Base-by-base conservation (phyloP, 2,113 vertebrate species). In the Urocolius indicus region DNA sequence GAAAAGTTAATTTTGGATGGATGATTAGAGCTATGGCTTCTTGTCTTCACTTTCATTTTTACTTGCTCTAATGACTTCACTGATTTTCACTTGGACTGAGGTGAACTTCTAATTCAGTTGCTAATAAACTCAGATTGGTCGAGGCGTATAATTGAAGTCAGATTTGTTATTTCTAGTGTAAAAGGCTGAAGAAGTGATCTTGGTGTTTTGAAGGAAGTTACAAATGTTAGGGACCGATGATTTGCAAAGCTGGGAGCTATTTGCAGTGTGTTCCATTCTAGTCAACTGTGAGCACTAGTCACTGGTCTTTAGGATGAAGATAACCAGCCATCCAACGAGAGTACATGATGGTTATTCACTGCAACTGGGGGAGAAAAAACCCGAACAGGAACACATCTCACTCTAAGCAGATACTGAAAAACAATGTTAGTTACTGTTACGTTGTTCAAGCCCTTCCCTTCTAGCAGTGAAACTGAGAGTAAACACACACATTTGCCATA, bases 31-130 rank as follows among this genome's bases (percentile, higher is more conserved):
- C 73, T 69, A 15, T 86, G 52, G 14, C 67, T 89, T 69, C 72
- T 87, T 83, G 38, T 90, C 66, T 87, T 82, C 2, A 3, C 85
- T 92, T 87, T 73, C 73, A 51, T 92, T 94, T 90, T 73, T 52
- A 27, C 26, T 87, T 75, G 48, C 54, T 81, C 57, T 90, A 52
- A 65, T 87, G 89, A 69, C 38, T 57, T 89, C 41, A 36, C 89
- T 89, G 83, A 66, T 89, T 77, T 88, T 92, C 61, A 11, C 71
- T 94, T 84, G 66, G 84, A 48, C 34, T 41, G 23, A 75, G 73
- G 48, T 88, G 63, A 90, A 57, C 32, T 74, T 86, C 75, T 73
- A 34, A 72, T 67, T 92, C 62, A 45, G 0, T 72, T 87, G 46
- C 58, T 87, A 72, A 58, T 85, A 66, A 84, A 62, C 58, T 89